phyloP scores from a whole-genome alignment of 2,113 vertebrate species.

The Centropus unirufus region DNA sequence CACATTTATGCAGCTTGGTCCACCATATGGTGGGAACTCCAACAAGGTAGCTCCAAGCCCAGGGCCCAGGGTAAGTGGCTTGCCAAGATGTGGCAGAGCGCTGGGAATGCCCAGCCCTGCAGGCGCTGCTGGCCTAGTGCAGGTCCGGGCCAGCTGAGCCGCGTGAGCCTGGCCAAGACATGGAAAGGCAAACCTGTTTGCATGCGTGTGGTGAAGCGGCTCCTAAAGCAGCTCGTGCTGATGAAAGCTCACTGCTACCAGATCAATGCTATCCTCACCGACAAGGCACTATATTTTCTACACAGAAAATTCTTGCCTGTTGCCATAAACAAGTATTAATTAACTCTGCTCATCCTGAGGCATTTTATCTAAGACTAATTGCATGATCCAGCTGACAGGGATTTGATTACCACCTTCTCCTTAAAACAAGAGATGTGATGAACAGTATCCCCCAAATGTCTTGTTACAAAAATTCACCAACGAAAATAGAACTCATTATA shows the following conservation, averaged over 20 bases:
- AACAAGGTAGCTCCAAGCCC: not conserved
- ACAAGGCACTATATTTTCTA: not conserved
- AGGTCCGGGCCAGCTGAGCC: not conserved
- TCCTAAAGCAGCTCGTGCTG: not conserved
- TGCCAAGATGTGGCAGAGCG: not conserved
- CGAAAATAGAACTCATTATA: not conserved
- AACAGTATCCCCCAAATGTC: not conserved
- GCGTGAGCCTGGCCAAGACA: not conserved
- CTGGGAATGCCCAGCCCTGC: not conserved
- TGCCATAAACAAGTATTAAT: not conserved
- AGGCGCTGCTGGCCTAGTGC: not conserved
- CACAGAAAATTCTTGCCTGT: not conserved
- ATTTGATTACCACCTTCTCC: not conserved
- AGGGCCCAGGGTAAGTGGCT: not conserved
- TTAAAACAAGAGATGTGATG: rapidly evolving
- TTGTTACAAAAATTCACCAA: not conserved
- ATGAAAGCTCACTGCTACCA: not conserved
- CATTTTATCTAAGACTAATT: not conserved
- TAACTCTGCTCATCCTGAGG: not conserved
- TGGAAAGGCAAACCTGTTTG: rapidly evolving
- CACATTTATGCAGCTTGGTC: not conserved
- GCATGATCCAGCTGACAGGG: not conserved
- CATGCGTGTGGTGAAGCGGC: not conserved
- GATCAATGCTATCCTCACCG: not conserved
- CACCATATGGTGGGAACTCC: not conserved